Percentiles rank a stretch among this genome's conserved stretches.
These are phyloP conservation scores for Cacatua alba DNA, from an alignment of 2,113 vertebrate genomes.

Conservation along the genomic window DNA sequence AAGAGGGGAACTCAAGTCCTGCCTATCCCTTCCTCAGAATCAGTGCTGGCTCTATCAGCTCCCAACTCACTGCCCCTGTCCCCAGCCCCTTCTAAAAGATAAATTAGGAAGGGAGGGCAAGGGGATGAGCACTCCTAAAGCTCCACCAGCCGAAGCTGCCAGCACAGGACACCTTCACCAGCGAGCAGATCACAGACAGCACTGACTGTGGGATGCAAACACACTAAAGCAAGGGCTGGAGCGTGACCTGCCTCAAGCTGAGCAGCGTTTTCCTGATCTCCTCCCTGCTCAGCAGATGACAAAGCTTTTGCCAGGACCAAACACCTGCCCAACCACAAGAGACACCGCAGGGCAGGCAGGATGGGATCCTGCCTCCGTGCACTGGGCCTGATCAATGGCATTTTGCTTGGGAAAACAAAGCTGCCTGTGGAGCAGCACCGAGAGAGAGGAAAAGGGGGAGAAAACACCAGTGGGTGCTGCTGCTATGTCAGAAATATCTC, in stretches of 20 bases:
- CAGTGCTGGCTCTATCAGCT: neutral
- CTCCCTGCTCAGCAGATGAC: neutral
- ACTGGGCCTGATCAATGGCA: neutral
- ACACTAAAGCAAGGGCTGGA: neutral
- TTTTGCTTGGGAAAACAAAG: neutral
- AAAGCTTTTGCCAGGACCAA: neutral
- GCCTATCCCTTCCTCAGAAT: neutral
- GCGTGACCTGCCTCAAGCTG: neutral
- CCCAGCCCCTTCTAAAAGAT: neutral
- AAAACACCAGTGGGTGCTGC: neutral
- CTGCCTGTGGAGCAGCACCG: neutral
- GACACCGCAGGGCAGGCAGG: fast-evolving
- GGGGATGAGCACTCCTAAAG: neutral
- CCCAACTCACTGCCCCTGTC: neutral
- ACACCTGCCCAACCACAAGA: neutral
- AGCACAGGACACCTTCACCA: neutral
- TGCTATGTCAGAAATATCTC: neutral
- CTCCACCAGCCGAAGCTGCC: neutral
- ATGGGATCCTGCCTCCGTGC: neutral
- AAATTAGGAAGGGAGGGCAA: neutral
- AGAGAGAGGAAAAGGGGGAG: neutral
- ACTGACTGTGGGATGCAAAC: fast-evolving
- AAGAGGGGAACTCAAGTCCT: neutral
- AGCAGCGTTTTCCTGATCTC: neutral
- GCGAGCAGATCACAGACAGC: fast-evolving